Evolutionary conservation across 2,113 vertebrate species (phyloP), one percentile per base, ranked within the genome.

Genomic region (Centropus bengalensis): DNA sequence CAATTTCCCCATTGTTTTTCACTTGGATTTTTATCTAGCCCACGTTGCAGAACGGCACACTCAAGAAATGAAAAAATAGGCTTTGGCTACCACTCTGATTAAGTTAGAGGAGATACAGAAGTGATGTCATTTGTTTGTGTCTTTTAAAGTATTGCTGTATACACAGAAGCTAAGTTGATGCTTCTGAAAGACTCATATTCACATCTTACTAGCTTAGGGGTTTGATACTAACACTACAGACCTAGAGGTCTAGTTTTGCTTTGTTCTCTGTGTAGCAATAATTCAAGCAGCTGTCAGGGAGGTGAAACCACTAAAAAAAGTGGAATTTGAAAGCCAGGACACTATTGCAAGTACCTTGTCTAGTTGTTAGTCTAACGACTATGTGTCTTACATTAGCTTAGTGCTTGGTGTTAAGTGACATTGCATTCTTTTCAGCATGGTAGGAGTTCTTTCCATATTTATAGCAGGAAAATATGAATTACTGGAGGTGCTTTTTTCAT

Each of bases 111-210:
- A 93, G 42, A 6, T 56, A 54, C 47, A 93, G 68, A 74, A 86
- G 54, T 23, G 47, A 79, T 86, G 90, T 83, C 2, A 28, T 55
- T 6, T 54, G 30, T 68, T 51, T 71, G 22, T 7, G 36, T 77
- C 68, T 83, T 80, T 55, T 52, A 73, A 76, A 82, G 54, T 44
- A 80, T 44, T 77, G 28, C 32, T 67, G 33, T 32, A 26, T 38
- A 40, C 21, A 30, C 55, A 71, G 45, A 74, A 92, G 73, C 51
- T 23, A 76, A 45, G 28, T 63, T 82, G 86, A 82, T 59, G 55
- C 79, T 93, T 68, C 64, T 77, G 67, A 73, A 95, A 80, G 52
- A 26, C 55, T 38, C 56, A 44, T 36, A 77, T 16, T 87, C 81
- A 58, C 70, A 56, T 56, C 12, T 71, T 56, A 52, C 40, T 32